These are phyloP conservation scores for Heliconius ethilla DNA, from an alignment of 2,888 invertebrate genomes.

Conservation along the genomic window DNA sequence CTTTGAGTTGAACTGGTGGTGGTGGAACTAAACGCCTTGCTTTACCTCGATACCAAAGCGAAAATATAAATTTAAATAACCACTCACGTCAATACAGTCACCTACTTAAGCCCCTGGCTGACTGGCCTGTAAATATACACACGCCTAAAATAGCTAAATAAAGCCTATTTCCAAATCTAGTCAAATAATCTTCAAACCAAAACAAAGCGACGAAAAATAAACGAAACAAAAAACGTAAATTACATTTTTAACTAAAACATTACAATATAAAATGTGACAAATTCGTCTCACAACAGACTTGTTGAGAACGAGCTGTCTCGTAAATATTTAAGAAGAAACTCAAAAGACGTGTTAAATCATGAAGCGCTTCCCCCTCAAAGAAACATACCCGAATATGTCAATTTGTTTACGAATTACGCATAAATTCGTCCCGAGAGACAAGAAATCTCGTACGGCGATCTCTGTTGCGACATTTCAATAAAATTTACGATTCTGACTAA, in stretches of 20 bases:
- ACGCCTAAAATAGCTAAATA: too few relatives aligned
- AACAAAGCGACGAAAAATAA: not conserved
- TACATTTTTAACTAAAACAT: slow-evolving; percentile 11
- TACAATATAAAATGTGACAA: slow-evolving; percentile 39
- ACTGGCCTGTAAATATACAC: too few relatives aligned
- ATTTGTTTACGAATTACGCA: slow-evolving; percentile 82
- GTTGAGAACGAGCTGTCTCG: slow-evolving; percentile 45
- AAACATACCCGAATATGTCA: slow-evolving; percentile 72
- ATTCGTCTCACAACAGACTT: slow-evolving; percentile 38
- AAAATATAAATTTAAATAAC: too few relatives aligned
- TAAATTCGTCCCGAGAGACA: slow-evolving; percentile 80
- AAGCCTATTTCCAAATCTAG: too few relatives aligned
- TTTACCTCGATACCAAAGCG: too few relatives aligned
- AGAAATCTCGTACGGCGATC: slow-evolving; percentile 80
- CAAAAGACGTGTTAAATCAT: slow-evolving; percentile 75
- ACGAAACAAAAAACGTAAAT: not conserved
- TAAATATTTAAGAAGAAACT: slow-evolving; percentile 53
- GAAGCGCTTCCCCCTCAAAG: slow-evolving; percentile 70
- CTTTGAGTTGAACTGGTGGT: too few relatives aligned
- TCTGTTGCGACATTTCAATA: slow-evolving; percentile 81
- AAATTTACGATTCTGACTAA: slow-evolving; percentile 82
- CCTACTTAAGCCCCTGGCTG: too few relatives aligned
- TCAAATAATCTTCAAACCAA: too few relatives aligned
- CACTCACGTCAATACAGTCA: too few relatives aligned
- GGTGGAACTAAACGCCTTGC: too few relatives aligned